Evolutionary conservation across 2,113 vertebrate species (phyloP).

Genomic region (Dipodomys ordii): DNA sequence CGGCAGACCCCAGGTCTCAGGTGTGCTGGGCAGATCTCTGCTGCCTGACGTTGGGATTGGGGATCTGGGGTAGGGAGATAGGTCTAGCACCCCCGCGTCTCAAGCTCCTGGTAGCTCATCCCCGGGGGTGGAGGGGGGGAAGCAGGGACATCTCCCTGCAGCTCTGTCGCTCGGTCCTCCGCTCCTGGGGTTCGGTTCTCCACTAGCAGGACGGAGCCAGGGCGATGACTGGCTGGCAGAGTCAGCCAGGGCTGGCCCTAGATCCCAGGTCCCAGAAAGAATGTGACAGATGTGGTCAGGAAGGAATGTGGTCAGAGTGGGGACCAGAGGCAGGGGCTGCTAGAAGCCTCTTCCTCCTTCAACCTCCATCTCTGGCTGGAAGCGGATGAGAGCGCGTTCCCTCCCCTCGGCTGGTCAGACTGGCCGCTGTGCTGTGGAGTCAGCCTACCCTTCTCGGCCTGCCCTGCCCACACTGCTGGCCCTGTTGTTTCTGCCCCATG

Average conservation of each 20-base stretch:
- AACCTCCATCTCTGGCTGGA: neutral
- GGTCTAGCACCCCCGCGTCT: fast-evolving
- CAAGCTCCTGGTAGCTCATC: fast-evolving
- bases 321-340: fast-evolving
- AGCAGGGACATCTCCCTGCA: fast-evolving
- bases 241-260: too few species aligned
- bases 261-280: neutral
- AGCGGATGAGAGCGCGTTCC: fast-evolving
- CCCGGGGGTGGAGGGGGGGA: fast-evolving
- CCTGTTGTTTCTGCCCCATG: neutral
- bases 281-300: neutral
- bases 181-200: neutral
- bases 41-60: neutral
- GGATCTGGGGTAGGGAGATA: neutral
- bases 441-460: too few species aligned
- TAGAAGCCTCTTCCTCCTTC: fast-evolving
- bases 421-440: too few species aligned
- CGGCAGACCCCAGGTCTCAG: neutral
- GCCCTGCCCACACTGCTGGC: neutral
- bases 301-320: neutral
- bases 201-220: neutral
- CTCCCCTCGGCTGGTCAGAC: neutral
- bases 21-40: neutral
- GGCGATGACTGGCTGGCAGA: neutral
- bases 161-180: fast-evolving